These are phyloP conservation scores for Trochalopteron elliotii DNA, from an alignment of 2,113 vertebrate species.

Conservation along the genomic window DNA sequence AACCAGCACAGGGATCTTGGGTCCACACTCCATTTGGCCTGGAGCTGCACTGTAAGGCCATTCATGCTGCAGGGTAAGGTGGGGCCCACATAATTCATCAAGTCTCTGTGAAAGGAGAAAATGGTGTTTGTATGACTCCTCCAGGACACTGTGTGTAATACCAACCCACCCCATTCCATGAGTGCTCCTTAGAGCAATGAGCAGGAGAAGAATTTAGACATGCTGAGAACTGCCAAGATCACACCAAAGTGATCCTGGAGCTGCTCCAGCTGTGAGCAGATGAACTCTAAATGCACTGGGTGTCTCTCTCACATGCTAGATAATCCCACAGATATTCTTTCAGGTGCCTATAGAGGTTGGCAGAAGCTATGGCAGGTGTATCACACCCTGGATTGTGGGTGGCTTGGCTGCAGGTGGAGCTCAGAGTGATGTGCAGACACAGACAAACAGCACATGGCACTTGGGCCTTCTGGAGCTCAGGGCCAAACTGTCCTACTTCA, in stretches of 20 bases:
- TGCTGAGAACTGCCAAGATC: not conserved
- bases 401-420: not conserved
- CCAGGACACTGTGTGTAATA: not conserved
- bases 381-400: not conserved
- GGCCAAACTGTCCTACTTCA: not conserved
- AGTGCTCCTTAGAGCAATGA: not conserved
- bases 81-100: not conserved
- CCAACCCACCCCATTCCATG: not conserved
- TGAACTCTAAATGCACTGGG: not conserved
- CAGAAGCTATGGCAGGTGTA: not conserved
- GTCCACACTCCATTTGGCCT: not conserved
- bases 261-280: not conserved
- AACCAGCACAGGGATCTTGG: not conserved
- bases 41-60: not conserved
- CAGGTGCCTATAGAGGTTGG: not conserved
- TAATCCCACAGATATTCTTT: not conserved
- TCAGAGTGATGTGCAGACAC: not conserved
- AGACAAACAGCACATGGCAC: not conserved
- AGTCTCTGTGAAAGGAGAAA: not conserved
- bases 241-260: not conserved
- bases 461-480: not conserved
- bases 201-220: not conserved
- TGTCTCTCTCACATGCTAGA: not conserved
- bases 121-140: not conserved
- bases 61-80: not conserved